phyloP scores from a whole-genome alignment of 2,797 vertebrate genomes.

The Sardinella longiceps region DNA sequence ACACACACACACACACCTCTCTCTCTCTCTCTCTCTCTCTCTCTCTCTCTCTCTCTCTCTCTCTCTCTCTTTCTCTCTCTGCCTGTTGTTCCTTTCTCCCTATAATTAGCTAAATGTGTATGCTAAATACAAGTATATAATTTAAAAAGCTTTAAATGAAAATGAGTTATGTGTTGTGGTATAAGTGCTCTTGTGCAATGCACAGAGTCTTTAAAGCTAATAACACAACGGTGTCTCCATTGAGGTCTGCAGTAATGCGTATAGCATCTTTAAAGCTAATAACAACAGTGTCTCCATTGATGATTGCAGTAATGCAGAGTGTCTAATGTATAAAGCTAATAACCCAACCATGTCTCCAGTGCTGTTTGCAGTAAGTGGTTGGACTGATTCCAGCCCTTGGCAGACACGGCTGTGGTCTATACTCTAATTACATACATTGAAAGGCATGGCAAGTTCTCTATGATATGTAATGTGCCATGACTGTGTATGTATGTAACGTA shows the following conservation, averaged over 20 bases:
- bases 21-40: neutral
- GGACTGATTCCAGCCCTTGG: too few species aligned
- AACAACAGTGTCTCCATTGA: neutral
- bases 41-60: neutral
- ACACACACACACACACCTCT: neutral
- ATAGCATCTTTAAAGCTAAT: neutral
- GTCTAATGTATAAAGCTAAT: neutral
- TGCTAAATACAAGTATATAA: too few species aligned
- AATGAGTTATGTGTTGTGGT: neutral
- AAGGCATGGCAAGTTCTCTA: neutral
- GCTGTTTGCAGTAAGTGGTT: neutral
- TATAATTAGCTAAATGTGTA: neutral
- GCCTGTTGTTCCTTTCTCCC: neutral
- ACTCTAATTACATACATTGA: neutral
- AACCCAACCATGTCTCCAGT: neutral
- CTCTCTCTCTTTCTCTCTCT: neutral
- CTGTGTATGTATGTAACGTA: too few species aligned
- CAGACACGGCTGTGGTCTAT: neutral
- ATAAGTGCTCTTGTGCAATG: neutral
- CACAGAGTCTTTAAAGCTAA: neutral
- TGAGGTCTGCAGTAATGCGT: neutral
- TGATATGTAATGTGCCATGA: too few species aligned
- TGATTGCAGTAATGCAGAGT: neutral
- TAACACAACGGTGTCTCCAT: neutral
- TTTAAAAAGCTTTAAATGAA: too few species aligned